Evolutionary conservation across 2,888 invertebrate genomes (phyloP).

Genomic region (Lathronympha strigana): DNA sequence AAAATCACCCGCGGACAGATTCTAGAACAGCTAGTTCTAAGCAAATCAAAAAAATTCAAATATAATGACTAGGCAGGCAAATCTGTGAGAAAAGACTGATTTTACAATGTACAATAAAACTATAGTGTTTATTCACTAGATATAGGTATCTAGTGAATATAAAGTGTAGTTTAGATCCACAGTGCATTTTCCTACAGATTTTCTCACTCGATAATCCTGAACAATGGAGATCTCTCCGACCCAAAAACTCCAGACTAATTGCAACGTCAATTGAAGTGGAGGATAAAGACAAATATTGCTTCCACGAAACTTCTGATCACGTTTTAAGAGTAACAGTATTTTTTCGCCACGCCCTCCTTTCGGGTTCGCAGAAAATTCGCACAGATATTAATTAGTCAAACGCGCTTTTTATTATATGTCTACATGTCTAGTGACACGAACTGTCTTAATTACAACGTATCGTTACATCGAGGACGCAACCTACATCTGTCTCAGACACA

Average conservation of each 20-base stretch:
- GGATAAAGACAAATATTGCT: slow-evolving; percentile 36
- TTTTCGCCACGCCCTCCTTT: slow-evolving; percentile 37
- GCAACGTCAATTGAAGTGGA: slow-evolving; percentile 29
- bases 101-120: background rate
- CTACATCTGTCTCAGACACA: slow-evolving; percentile 68
- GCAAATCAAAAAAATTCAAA: background rate
- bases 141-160: slow-evolving; percentile 16
- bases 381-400: slow-evolving; percentile 39
- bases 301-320: slow-evolving; percentile 27
- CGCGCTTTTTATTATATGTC: slow-evolving; percentile 56
- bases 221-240: slow-evolving; percentile 38
- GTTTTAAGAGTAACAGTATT: slow-evolving; percentile 6
- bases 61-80: background rate
- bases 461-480: slow-evolving; percentile 61
- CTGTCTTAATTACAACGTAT: slow-evolving; percentile 62
- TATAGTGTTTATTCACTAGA: background rate
- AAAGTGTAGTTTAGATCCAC: background rate
- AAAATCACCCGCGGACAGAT: too few relatives aligned
- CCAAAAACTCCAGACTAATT: slow-evolving; percentile 36
- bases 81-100: background rate
- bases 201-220: slow-evolving; percentile 36
- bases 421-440: slow-evolving; percentile 60
- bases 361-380: slow-evolving; percentile 37
- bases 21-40: background rate
- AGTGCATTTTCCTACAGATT: slow-evolving; percentile 31